Evolutionary conservation across 2,888 invertebrate genomes (phyloP).

Genomic region (Nematopogon swammerdamellus): DNA sequence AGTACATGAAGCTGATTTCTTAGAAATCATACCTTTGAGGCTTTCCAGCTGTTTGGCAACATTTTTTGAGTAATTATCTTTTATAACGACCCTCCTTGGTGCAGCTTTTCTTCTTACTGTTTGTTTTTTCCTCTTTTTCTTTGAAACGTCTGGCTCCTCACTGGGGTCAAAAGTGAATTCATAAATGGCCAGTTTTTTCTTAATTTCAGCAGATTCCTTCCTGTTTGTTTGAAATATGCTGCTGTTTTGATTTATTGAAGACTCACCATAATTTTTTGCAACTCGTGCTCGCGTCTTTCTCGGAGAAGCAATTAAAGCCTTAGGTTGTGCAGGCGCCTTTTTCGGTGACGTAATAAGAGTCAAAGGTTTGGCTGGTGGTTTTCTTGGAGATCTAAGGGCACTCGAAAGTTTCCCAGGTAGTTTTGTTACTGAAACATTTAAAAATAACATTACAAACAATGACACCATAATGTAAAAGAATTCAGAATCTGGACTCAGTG

Average conservation of each 20-base stretch:
- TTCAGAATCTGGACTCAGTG: too few relatives aligned
- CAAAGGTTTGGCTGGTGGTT: too few relatives aligned
- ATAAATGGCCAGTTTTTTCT: slow-evolving; percentile 33
- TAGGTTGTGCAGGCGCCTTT: too few relatives aligned
- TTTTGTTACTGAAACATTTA: too few relatives aligned
- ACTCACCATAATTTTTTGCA: too few relatives aligned
- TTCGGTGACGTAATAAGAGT: too few relatives aligned
- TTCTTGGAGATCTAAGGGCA: too few relatives aligned
- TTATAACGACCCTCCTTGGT: slow-evolving; percentile 21
- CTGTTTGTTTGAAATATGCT: slow-evolving; percentile 17
- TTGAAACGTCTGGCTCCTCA: slow-evolving; percentile 37
- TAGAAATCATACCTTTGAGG: slow-evolving; percentile 24
- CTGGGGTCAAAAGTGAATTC: slow-evolving; percentile 47
- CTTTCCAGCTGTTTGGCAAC: slow-evolving; percentile 30
- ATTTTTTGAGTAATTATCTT: slow-evolving; percentile 36
- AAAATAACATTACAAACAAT: too few relatives aligned
- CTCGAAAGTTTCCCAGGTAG: too few relatives aligned
- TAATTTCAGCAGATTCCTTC: slow-evolving; percentile 15
- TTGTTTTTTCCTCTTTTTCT: slow-evolving; percentile 34
- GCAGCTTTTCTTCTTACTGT: slow-evolving; percentile 21
- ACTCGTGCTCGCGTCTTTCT: too few relatives aligned
- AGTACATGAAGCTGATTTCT: slow-evolving; percentile 7
- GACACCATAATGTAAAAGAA: too few relatives aligned
- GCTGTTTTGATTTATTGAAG: not conserved
- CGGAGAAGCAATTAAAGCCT: too few relatives aligned